These are phyloP conservation scores for Lasioglossum morio DNA, from an alignment of 2,888 invertebrate genomes.

Conservation along the genomic window DNA sequence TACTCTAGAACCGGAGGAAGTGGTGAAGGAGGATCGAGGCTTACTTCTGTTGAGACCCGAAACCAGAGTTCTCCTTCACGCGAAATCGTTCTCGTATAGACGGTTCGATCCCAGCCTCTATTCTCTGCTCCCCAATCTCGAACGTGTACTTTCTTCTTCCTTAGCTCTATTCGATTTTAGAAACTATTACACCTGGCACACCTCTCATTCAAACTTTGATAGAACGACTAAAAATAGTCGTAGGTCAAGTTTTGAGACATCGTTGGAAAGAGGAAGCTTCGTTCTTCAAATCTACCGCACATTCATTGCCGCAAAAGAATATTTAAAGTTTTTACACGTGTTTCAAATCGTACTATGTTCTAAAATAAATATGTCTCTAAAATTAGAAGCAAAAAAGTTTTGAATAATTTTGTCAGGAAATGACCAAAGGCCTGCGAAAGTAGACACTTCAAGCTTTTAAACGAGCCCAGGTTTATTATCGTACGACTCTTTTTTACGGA, in stretches of 20 bases:
- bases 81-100: neutral
- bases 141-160: neutral
- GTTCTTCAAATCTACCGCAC: fast-evolving
- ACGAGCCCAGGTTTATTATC: neutral
- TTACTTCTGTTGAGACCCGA: conserved; percentile 23
- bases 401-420: neutral
- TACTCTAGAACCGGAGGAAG: conserved; percentile 22
- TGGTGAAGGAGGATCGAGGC: neutral
- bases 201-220: neutral
- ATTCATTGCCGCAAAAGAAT: neutral
- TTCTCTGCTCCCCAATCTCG: neutral
- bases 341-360: neutral
- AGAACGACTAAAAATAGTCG: neutral
- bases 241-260: neutral
- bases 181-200: neutral
- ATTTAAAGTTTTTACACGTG: neutral
- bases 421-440: no score
- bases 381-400: no score
- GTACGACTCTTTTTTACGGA: neutral
- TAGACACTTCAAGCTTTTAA: neutral
- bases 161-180: no score
- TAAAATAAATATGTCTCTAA: neutral
- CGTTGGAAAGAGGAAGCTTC: neutral
- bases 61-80: neutral
- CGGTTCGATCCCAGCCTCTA: neutral